Percentiles rank a stretch among this genome's conserved stretches.
Evolutionary conservation across 2,113 vertebrate species (phyloP).

Genomic region (Urocitellus parryii): DNA sequence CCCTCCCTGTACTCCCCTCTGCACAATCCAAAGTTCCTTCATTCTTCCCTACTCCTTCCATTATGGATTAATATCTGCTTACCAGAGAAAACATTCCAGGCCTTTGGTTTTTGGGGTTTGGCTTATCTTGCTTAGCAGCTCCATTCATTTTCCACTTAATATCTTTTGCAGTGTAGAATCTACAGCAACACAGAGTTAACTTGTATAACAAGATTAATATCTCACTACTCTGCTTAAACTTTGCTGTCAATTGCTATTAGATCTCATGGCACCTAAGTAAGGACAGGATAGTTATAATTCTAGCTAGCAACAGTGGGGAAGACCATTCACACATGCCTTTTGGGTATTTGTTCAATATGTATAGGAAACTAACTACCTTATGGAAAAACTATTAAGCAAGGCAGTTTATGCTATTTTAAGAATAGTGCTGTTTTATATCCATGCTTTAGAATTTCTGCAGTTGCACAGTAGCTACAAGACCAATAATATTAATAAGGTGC

Average conservation of each 20-base stretch:
- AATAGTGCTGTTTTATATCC: background rate
- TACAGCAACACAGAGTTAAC: background rate
- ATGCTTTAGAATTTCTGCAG: background rate
- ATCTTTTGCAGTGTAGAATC: background rate
- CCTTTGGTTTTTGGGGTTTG: too few species aligned
- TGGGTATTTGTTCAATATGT: slow-evolving; percentile 5
- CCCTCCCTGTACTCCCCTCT: too few species aligned
- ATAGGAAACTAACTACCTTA: background rate
- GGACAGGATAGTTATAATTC: background rate
- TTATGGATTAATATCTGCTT: too few species aligned
- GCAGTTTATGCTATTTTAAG: background rate
- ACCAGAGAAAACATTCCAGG: too few species aligned
- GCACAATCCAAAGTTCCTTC: too few species aligned
- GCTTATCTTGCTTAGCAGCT: too few species aligned
- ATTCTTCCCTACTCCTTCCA: too few species aligned
- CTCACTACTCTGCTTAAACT: slow-evolving; percentile 16
- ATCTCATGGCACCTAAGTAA: background rate
- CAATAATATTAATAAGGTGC: slow-evolving; percentile 25
- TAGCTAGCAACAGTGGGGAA: background rate
- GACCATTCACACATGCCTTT: background rate
- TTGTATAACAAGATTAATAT: slow-evolving; percentile 52
- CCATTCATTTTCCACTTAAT: background rate
- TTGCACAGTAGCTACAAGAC: slow-evolving; percentile 11
- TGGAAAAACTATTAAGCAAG: background rate
- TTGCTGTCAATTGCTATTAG: background rate